Evolutionary conservation across 2,797 vertebrate species (phyloP), one percentile per base, ranked within the genome.

Genomic region (Pempheris klunzingeri): DNA sequence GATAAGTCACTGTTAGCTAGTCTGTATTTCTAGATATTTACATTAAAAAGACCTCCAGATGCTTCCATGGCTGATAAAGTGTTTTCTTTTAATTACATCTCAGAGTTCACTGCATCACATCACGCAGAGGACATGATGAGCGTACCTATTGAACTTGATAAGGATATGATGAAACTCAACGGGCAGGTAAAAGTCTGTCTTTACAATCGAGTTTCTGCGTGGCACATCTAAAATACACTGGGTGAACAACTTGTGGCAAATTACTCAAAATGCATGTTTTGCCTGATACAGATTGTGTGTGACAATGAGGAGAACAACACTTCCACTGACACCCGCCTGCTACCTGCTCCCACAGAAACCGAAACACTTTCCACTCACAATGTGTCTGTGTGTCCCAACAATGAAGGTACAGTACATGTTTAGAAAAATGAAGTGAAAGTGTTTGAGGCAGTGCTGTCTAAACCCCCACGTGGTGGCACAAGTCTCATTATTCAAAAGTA

Each of bases 151-250:
- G 88, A 92, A 70, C 73, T 62, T 34, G 84, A 92, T 30, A 83
- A 94, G 80, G 92, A 95, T 74, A 74, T 82, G 22, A 66, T 90
- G 36, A 87, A 87, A 49, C 73, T 92, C 15, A 93, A 92, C 54
- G 85, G 93, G 79, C 86, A 46, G 91, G 96, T 98, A 93, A 87
- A 86, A 18, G 10, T 20, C 14, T 57, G 17, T 63, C 28, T 71
- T 17, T 24, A 28, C 3, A 14, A 4, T 52, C 18, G 34, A 26
- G 6, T 26, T 28, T 61, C 26, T 46, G 7, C n/a, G 4, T 18
- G 43, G 53, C 11, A 1, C 5, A 32, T 34, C 28, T 5, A 55
- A 36, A 65, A 39, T 13, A 4, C 22, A 36, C 15, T 18, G 1
- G 4, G 2, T 41, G 7, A 12, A 7, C 32, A 34, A 3, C 38